Evolutionary conservation across 1,140 invertebrate genomes (phyloP).

Genomic region (Conus betulinus): DNA sequence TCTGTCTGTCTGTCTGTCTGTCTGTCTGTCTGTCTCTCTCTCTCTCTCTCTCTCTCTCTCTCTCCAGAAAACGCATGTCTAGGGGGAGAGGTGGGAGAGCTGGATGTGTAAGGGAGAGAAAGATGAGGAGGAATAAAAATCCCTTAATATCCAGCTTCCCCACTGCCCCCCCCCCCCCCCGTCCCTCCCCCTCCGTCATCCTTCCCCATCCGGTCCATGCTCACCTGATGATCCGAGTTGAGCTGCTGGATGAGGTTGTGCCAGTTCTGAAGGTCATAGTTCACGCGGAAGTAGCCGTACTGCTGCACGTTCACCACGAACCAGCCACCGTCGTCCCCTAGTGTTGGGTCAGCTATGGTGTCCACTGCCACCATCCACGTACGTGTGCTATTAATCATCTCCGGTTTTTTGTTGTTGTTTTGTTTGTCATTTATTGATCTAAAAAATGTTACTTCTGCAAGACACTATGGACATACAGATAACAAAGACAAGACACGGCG

Average conservation of each 20-base stretch:
- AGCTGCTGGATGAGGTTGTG: conserved; percentile 56
- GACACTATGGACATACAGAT: too few relatives aligned
- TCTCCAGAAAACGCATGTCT: too few relatives aligned
- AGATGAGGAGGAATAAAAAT: too few relatives aligned
- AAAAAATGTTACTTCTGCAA: too few relatives aligned
- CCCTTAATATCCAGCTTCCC: too few relatives aligned
- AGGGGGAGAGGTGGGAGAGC: too few relatives aligned
- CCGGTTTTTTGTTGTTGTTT: too few relatives aligned
- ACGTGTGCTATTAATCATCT: too few relatives aligned
- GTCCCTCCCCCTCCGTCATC: neutral
- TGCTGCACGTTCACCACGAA: conserved; percentile 77
- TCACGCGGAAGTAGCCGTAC: conserved; percentile 89
- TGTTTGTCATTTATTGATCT: too few relatives aligned
- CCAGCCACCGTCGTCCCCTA: conserved; percentile 38
- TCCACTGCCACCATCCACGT: neutral
- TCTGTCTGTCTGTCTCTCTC: neutral
- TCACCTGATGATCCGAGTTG: conserved; percentile 80
- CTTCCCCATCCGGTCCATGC: neutral
- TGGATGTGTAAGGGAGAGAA: too few relatives aligned
- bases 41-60: neutral
- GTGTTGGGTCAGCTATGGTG: neutral
- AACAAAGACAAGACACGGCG: too few relatives aligned
- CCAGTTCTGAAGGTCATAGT: conserved; percentile 83
- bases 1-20: too few relatives aligned
- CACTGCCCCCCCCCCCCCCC: neutral